Evolutionary conservation across 1,140 invertebrate species (phyloP).

Genomic region (Magallana gigas): DNA sequence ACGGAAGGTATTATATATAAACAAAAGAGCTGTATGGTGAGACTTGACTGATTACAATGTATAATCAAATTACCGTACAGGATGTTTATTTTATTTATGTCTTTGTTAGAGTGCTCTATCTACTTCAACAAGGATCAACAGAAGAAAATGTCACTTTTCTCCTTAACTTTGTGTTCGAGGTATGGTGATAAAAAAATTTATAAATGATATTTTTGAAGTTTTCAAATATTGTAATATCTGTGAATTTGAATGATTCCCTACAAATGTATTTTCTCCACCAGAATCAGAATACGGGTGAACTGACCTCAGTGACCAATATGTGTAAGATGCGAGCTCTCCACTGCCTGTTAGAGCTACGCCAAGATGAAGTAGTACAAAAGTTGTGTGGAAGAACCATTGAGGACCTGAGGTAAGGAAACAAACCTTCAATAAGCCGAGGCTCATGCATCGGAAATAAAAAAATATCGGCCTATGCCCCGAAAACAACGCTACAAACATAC

Average conservation of each 20-base stretch:
- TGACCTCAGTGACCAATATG: conserved; percentile 42
- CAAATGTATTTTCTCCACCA: neutral
- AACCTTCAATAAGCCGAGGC: neutral
- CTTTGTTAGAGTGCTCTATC: conserved; percentile 61
- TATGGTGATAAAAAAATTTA: conserved; percentile 7
- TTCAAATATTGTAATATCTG: no score
- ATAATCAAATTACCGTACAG: neutral
- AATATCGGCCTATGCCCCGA: no score
- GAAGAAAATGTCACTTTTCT: conserved; percentile 51
- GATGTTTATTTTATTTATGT: neutral
- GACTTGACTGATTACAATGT: neutral
- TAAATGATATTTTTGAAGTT: no score
- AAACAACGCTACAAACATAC: no score
- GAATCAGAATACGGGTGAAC: conserved; percentile 41
- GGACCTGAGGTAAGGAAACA: conserved; percentile 58
- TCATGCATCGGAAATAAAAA: no score
- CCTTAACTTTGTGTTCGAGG: conserved; percentile 60
- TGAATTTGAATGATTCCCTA: neutral
- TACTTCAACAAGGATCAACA: conserved; percentile 54
- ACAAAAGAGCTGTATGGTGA: neutral
- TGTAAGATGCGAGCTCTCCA: conserved; percentile 59
- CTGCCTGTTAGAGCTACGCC: conserved; percentile 63
- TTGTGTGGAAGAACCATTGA: conserved; percentile 53
- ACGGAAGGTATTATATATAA: no score
- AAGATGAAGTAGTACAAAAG: conserved; percentile 53